Base-by-base conservation (phyloP, 2,888 invertebrate genomes). In the Lithophane leautieri region DNA sequence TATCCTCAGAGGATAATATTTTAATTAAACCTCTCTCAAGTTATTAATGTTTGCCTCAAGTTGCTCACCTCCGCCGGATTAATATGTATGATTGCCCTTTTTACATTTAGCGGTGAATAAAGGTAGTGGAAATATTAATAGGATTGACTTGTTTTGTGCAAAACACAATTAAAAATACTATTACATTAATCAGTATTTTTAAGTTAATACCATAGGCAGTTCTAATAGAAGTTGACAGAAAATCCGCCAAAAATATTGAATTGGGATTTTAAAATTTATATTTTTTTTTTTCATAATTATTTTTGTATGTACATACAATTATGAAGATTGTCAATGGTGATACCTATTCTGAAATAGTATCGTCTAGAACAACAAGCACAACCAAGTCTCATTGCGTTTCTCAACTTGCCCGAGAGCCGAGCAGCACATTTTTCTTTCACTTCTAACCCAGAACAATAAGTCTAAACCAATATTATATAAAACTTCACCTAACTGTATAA, bases 1-100 rank as follows among this genome's bases (percentile, higher is more conserved):
- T 61, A 60, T 79, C 79, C 88, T 86, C 88, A 78, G 87, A 89
- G 87, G 88, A 84, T 87, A 76, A 84, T 73, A 76, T 85, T 87
- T 83, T 83, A 86, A 87, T 87, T 69, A 86, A 81, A 81, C 69
- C 86, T 61, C 70, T 79, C 74, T 73, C 72, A 72, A 80, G 83
- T 86, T 85, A 77, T 84, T 72, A 83, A 73, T 71, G 63, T 40
- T 85, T 63, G 66, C 70, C 22, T 58, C 65, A 67, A 76, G 70
- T 76, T 63, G 70, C 71, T 66, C 75, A 78, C 77, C 83, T 84
- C 83, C 58, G 44, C 52, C n/a, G 62, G 56, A 86, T 85, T 85
- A 84, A 85, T 86, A 86, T 84, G 82, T 81, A 85, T 77, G 78
- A 81, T 73, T 76, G 76, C 40, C 62, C 69, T 80, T 81, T 80